Evolutionary conservation across 2,888 invertebrate genomes (phyloP), one percentile per base, ranked within the genome.

Genomic region (Eurois occulta): DNA sequence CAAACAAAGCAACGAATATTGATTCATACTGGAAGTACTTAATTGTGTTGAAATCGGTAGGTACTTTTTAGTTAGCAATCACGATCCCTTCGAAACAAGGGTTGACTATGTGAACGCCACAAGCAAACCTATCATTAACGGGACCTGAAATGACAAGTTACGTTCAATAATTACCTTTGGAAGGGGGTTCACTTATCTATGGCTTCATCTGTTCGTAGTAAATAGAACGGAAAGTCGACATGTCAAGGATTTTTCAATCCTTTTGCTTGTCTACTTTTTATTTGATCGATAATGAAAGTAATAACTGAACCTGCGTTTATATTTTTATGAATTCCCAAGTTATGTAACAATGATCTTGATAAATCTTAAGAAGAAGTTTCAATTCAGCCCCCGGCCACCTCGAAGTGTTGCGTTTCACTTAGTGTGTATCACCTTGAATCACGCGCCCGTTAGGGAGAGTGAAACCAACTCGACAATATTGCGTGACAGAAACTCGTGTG

Each of bases 111-210:
- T 84, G 87, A 88, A 87, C 90, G 91, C 90, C 86, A 88, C 85
- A 86, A 89, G 87, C 77, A 70, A 93, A 91, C 93, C 95, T 93
- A 91, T 94, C 91, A 95, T 95, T 95, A 93, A 90, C 91, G 84
- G 89, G 83, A 83, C 87, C 91, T 91, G 91, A 94, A 95, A 95
- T 95, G 93, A 95, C 92, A 94, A 92, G 94, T 91, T 94, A 91
- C 92, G 90, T 92, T 90, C 89, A 86, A 91, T 94, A 94, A 95
- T 95, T 92, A 93, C 91, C 81, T 90, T 85, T 81, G 70, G 77
- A 62, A 86, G 89, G 89, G 92, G 92, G 92, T 68, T 46, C 80
- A 74, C 84, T 92, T 93, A 95, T 95, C 95, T 89, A 84, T 85
- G 71, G 85, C 90, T 89, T 77, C 89, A 95, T 94, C 95, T 89